Conservation (phyloP, 1,140 invertebrate species). For the Nasonia vitripennis region DNA sequence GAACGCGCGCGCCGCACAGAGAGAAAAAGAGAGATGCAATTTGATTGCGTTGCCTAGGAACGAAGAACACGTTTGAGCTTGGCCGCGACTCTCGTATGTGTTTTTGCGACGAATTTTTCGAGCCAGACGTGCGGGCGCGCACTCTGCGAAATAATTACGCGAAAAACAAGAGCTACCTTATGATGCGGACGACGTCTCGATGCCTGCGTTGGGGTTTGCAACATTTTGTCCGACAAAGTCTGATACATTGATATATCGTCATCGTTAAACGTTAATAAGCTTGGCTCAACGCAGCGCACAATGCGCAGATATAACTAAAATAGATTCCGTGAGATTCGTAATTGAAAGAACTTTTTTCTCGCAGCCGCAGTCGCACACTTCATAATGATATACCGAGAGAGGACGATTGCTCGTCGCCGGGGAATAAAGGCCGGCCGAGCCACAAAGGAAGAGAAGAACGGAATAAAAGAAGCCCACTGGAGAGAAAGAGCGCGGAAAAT, state of each 20-base stretch:
- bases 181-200: no score
- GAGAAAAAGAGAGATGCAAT: conserved; percentile 41
- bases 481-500: conserved; percentile 11
- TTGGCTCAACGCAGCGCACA: no score
- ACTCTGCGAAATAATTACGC: not conserved
- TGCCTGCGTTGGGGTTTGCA: no score
- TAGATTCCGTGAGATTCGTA: not conserved
- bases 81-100: not conserved
- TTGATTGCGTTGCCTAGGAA: conserved; percentile 43
- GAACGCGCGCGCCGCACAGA: not conserved
- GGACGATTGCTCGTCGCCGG: not conserved
- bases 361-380: not conserved
- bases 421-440: conserved; percentile 8
- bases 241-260: no score
- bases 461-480: not conserved
- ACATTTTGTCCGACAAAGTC: no score
- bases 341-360: not conserved
- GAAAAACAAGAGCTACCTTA: not conserved
- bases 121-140: not conserved
- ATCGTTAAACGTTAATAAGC: no score
- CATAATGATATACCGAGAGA: not conserved
- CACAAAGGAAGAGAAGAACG: not conserved
- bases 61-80: conserved; percentile 8
- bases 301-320: not conserved
- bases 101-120: not conserved